These are phyloP conservation scores for Papilio aristodemus DNA, from an alignment of 1,140 invertebrate species.

Conservation along the genomic window DNA sequence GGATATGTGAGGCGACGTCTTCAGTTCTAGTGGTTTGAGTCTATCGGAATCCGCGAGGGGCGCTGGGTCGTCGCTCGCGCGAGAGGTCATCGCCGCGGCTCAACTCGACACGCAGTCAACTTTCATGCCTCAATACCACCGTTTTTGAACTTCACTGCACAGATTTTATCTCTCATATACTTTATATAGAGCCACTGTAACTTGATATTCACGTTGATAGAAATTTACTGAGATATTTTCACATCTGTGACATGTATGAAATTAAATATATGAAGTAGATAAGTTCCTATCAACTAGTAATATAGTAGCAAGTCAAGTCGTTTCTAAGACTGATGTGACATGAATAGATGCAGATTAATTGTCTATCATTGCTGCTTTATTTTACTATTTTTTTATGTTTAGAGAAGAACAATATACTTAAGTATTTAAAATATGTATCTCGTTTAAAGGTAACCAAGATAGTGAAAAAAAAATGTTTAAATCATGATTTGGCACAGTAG, in stretches of 20 bases:
- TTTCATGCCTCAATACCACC: constrained; percentile 40
- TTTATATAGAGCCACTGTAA: not conserved
- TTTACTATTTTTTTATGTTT: not conserved
- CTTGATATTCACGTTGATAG: not conserved
- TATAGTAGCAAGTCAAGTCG: too few species aligned
- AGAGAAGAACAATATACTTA: not conserved
- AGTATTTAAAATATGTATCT: not conserved
- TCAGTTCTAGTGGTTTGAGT: not conserved
- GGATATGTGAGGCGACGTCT: not conserved
- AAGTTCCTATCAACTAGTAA: too few species aligned
- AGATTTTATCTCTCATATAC: constrained; percentile 16
- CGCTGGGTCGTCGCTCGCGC: constrained; percentile 63
- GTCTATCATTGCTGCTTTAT: too few species aligned
- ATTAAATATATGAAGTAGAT: too few species aligned
- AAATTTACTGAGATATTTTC: not conserved
- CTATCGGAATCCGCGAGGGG: constrained; percentile 22
- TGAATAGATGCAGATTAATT: too few species aligned
- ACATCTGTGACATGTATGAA: too few species aligned
- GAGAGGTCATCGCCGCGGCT: constrained; percentile 63
- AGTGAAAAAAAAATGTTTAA: constrained; percentile 9
- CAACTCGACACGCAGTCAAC: constrained; percentile 30
- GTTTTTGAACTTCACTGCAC: constrained; percentile 29
- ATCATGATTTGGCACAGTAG: constrained; percentile 1
- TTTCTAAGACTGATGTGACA: too few species aligned
- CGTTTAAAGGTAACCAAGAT: not conserved